Evolutionary conservation across 2,888 invertebrate genomes (phyloP).

Genomic region (Orchesellides sinensis): DNA sequence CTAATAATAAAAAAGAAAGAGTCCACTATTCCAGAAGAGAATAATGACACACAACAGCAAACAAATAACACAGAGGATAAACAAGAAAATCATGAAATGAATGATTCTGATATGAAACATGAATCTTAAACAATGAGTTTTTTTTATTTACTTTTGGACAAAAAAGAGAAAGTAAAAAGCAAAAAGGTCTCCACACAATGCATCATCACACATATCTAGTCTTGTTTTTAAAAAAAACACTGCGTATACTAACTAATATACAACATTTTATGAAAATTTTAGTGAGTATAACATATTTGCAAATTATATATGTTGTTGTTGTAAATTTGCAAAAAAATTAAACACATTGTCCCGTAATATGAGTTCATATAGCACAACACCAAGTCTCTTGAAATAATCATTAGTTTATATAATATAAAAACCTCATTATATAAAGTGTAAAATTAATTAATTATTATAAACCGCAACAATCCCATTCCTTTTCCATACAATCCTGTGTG

Average conservation of each 20-base stretch:
- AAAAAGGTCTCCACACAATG: not conserved
- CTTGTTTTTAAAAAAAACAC: not conserved
- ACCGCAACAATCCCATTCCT: not conserved
- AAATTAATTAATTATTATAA: not conserved
- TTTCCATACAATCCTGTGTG: not conserved
- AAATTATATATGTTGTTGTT: not conserved
- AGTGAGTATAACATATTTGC: too few species aligned
- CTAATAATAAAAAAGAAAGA: too few species aligned
- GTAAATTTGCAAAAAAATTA: not conserved
- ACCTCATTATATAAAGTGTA: too few species aligned
- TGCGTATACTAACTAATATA: not conserved
- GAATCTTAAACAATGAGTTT: conserved; percentile 1
- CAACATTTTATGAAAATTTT: not conserved
- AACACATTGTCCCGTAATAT: too few species aligned
- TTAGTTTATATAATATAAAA: too few species aligned
- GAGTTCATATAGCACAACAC: too few species aligned
- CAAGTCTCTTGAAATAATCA: too few species aligned
- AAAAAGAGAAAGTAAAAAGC: too few species aligned
- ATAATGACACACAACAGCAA: not conserved
- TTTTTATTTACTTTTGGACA: not conserved
- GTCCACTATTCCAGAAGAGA: not conserved
- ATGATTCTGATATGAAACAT: not conserved
- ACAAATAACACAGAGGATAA: not conserved
- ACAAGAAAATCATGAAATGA: not conserved
- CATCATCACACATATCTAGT: conserved; percentile 1